Base-by-base conservation (phyloP, 2,113 vertebrate genomes). In the Trichechus manatus region DNA sequence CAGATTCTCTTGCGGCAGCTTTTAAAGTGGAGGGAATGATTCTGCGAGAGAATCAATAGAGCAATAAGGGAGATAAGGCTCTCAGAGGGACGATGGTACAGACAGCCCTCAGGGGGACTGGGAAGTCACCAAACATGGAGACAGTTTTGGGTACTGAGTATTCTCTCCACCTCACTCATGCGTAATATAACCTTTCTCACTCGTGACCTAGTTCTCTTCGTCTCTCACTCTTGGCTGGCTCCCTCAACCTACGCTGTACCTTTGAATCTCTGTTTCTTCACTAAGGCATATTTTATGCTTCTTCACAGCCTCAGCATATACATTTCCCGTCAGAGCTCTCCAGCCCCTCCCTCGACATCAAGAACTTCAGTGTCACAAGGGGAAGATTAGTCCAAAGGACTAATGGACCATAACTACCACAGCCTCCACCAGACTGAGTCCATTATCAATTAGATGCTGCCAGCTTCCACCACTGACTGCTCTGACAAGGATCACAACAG, bases 21-120 rank as follows among this genome's bases (percentile, higher is more conserved):
- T 91, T 93, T 87, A 82, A 87, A 87, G 61, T 25, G 64, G 78
- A 42, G 25, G 59, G 33, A 47, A 39, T 70, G 29, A 29, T 77
- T 83, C 44, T 96, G 64, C 75, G 64, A 50, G 92, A 92, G 47
- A 92, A 93, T 83, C 70, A 85, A 77, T 20, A 44, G 42, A 74
- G 84, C 70, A 92, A 53, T 93, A 25, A 70, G 59, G 27, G 56
- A 96, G 75, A 83, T 6, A n/a, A 66, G n/a, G 31, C 74, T 86
- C 47, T 83, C 68, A 19, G 68, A 87, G 75, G 80, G 87, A 56
- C 47, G 2, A 4, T 19, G 36, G 39, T 78, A 59, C 22, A 70
- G 77, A 77, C 19, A 77, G 72, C 36, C 17, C 64, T 72, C 4
- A 5, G 39, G 29, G 68, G 31, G 17, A 33, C 42, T 2, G 2